Evolutionary conservation across 2,797 vertebrate species (phyloP).

Genomic region (Chaunax sp.): DNA sequence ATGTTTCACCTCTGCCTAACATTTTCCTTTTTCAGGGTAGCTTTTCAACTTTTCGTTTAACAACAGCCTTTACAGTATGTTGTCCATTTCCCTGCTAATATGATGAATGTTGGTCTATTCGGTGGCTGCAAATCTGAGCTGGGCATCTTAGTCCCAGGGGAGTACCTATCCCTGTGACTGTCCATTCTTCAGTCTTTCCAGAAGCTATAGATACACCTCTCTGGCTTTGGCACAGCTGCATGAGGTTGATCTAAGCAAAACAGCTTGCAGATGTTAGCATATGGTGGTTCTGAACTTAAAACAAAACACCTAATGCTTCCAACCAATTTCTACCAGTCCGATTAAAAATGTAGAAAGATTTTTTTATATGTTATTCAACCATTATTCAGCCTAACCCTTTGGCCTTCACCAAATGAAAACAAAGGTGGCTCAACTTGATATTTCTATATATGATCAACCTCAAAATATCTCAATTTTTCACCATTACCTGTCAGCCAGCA

Average conservation of each 20-base stretch:
- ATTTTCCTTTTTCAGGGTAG: constrained; percentile 73
- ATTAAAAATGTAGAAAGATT: constrained; percentile 2
- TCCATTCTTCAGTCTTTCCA: constrained; percentile 24
- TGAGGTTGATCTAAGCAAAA: constrained; percentile 35
- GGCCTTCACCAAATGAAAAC: constrained; percentile 77
- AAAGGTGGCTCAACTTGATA: constrained; percentile 70
- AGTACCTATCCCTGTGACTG: constrained; percentile 29
- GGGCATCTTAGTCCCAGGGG: constrained; percentile 14
- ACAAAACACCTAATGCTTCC: not conserved
- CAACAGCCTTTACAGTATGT: constrained; percentile 14
- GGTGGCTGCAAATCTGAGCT: constrained; percentile 22
- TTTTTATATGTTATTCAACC: constrained; percentile 18
- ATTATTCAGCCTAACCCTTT: constrained; percentile 52
- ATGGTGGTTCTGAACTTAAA: not conserved
- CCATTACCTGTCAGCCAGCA: constrained; percentile 53
- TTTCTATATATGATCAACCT: constrained; percentile 4
- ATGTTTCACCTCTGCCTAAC: constrained; percentile 77
- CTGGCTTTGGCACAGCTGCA: constrained; percentile 40
- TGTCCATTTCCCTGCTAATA: constrained; percentile 13
- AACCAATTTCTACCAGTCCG: constrained; percentile 12
- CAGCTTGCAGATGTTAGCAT: constrained; percentile 12
- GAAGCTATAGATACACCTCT: constrained; percentile 18
- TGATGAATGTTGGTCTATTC: constrained; percentile 31
- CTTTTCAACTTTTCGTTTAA: constrained; percentile 44
- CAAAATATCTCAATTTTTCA: constrained; percentile 49